Base-by-base conservation (phyloP, 2,888 invertebrate species). In the Minunthozetes semirufus region DNA sequence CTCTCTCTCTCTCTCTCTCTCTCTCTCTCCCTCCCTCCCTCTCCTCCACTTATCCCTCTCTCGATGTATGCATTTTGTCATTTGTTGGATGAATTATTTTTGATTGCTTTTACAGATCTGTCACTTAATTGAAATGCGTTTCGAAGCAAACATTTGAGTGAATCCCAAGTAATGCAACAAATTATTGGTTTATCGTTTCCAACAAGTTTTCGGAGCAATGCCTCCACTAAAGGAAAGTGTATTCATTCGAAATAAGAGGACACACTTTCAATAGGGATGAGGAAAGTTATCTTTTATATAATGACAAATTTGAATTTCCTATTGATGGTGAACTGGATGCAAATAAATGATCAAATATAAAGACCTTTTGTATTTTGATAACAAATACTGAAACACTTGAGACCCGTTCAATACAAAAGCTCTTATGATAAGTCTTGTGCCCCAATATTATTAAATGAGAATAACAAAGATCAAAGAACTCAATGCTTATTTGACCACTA, bases 91-190 rank as follows among this genome's bases (percentile, higher is more conserved):
- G 25, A 59, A 59, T 59, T 59, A 59, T 59, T 25, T 59, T 50
- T 11, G 19, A 19, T 19, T n/a, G n/a, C 17, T 19, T 50, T 50
- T 48, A 15, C 46, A 19, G 50, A 50, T 19, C 17, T 50, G 59
- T 59, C 59, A 59, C 59, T 59, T 59, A 59, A 59, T 59, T 59
- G 13, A 22, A 22, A 59, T 59, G 59, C 59, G 19, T 59, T 59
- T 25, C 17, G 59, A 33, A 59, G 59, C 59, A 59, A 27, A 59
- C 29, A 59, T 59, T 59, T 22, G n/a, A 50, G 19, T 19, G 50
- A 50, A 50, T 50, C 42, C 42, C 42, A 42, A 42, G 42, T 42
- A 42, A 42, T 42, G 42, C n/a, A 50, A 50, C n/a, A 17, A 50
- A 50, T 50, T 50, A 50, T 50, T 50, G 50, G 50, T 50, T 50